Percentiles rank a stretch among this genome's conserved stretches.
Evolutionary conservation across 1,140 invertebrate species (phyloP).

Genomic region (Diorhabda carinulata): DNA sequence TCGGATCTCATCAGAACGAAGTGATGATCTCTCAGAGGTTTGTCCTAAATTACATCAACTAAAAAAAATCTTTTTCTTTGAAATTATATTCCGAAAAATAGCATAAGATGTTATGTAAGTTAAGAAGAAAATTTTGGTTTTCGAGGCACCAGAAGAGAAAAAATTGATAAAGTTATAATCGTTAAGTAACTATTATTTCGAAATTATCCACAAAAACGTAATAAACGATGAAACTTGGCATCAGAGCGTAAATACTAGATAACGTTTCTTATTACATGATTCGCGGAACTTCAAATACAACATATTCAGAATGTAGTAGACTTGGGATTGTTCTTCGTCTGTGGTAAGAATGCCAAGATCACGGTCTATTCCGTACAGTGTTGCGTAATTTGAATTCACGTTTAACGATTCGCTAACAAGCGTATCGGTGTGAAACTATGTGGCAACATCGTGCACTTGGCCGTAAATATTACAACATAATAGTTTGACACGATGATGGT

Average conservation of each 20-base stretch:
- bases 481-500: conserved; percentile 11
- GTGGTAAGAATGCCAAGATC: conserved; percentile 42
- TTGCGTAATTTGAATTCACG: conserved; percentile 22
- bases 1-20: too few species aligned
- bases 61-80: too few species aligned
- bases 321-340: conserved; percentile 22
- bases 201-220: too few species aligned
- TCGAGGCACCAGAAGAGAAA: too few species aligned
- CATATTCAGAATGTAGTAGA: conserved; percentile 29
- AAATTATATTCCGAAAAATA: too few species aligned
- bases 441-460: conserved; percentile 17
- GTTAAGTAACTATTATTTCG: too few species aligned
- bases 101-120: too few species aligned
- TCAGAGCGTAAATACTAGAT: neutral
- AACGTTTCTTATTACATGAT: neutral
- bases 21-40: too few species aligned
- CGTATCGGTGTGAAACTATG: neutral
- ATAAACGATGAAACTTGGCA: neutral
- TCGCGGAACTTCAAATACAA: conserved; percentile 6
- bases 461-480: conserved; percentile 20
- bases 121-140: too few species aligned
- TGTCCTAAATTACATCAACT: too few species aligned
- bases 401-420: neutral
- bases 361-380: conserved; percentile 32
- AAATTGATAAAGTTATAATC: too few species aligned